Percentiles rank a stretch among this genome's conserved stretches.
Evolutionary conservation across 92 coral and sea anemone genomes (phyloP).

Genomic region (Heliopora coerulea): DNA sequence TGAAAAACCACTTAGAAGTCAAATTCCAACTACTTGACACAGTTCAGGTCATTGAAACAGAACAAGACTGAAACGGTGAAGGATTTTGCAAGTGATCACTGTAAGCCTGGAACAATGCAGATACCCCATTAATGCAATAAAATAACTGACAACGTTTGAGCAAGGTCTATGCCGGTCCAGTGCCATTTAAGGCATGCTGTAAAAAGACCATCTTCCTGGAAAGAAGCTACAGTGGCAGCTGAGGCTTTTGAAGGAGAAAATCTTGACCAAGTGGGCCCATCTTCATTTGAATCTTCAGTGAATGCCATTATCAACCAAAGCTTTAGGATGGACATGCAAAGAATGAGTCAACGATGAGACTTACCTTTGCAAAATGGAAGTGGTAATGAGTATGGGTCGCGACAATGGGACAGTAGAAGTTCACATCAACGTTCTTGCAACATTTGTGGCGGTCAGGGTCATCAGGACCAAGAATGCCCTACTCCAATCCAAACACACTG

Average conservation of each 20-base stretch:
- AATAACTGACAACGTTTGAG: neutral
- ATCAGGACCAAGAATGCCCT: slow-evolving; percentile 5
- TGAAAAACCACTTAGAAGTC: neutral
- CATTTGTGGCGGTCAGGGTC: slow-evolving; percentile 5
- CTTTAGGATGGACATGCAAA: neutral
- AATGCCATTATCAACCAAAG: neutral
- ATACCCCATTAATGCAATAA: neutral
- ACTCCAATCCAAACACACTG: neutral
- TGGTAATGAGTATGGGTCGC: neutral
- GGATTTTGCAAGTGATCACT: neutral
- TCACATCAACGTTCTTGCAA: slow-evolving; percentile 1
- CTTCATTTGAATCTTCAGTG: neutral
- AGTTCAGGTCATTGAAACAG: slow-evolving; percentile 1
- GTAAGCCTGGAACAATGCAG: neutral
- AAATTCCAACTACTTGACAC: slow-evolving; percentile 1
- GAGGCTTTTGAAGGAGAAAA: slow-evolving; percentile 6
- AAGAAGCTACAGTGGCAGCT: neutral
- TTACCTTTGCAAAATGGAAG: neutral
- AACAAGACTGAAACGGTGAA: neutral
- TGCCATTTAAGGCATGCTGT: neutral
- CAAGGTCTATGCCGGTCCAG: neutral
- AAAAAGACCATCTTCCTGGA: neutral
- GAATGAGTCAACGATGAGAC: slow-evolving; percentile 1
- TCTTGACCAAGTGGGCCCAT: neutral
- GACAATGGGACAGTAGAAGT: neutral